A percentile compares a stretch with the other conserved stretches of the same genome.
Conservation (phyloP, 2,888 invertebrate species). For the Gerris lacustris region DNA sequence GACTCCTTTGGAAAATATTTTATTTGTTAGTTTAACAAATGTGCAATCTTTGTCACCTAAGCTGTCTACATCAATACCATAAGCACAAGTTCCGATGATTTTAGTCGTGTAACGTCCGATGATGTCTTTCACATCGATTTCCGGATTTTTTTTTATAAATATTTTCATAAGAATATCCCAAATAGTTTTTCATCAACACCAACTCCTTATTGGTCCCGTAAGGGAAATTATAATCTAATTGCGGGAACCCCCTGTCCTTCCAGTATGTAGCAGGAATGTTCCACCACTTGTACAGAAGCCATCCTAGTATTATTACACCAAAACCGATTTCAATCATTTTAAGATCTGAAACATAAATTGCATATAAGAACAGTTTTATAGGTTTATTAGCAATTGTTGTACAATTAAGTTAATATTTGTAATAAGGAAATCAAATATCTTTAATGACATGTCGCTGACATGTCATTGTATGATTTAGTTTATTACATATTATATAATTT, state of each 20-base stretch:
- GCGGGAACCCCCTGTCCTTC: constrained; percentile 3
- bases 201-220: not conserved
- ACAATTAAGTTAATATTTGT: too few relatives aligned
- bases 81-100: constrained; percentile 41
- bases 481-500: too few relatives aligned
- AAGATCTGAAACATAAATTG: not conserved
- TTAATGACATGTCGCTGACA: too few relatives aligned
- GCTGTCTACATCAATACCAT: constrained; percentile 40
- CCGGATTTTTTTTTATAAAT: constrained; percentile 15
- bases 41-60: constrained; percentile 38
- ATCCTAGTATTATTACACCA: not conserved
- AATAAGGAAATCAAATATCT: too few relatives aligned
- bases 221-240: constrained; percentile 3
- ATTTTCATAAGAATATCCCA: constrained; percentile 15
- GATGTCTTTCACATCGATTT: constrained; percentile 38
- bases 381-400: too few relatives aligned
- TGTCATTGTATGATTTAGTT: too few relatives aligned
- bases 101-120: constrained; percentile 38
- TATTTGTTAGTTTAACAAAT: constrained; percentile 38
- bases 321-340: not conserved
- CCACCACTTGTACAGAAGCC: not conserved
- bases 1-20: constrained; percentile 34
- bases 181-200: constrained; percentile 2
- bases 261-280: not conserved
- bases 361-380: too few relatives aligned